Conservation (phyloP, 1,140 invertebrate genomes). For the Armadillidium nasatum region DNA sequence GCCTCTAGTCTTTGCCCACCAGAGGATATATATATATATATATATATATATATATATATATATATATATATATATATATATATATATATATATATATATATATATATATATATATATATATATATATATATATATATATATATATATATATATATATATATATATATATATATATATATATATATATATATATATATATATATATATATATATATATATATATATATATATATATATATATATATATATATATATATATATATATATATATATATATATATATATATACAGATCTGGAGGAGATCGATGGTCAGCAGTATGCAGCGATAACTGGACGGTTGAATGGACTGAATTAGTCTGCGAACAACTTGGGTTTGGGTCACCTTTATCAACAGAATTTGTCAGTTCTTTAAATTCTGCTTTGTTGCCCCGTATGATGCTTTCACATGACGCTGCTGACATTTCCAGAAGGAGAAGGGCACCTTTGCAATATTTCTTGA, state of each 20-base stretch:
- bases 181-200: constrained; percentile 20
- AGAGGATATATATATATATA: too few species aligned
- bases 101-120: constrained; percentile 21
- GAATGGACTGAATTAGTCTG: constrained; percentile 25
- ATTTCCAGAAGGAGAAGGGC: constrained; percentile 3
- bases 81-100: constrained; percentile 27
- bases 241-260: not conserved
- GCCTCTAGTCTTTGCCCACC: too few species aligned
- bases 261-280: not conserved
- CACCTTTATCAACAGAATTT: constrained; percentile 21
- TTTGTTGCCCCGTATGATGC: not conserved
- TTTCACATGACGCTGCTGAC: constrained; percentile 8
- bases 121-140: constrained; percentile 23
- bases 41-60: too few species aligned
- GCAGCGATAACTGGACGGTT: constrained; percentile 23
- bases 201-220: constrained; percentile 16
- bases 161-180: constrained; percentile 18
- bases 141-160: constrained; percentile 20
- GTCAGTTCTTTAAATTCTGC: not conserved
- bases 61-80: constrained; percentile 30
- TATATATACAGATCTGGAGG: constrained; percentile 13
- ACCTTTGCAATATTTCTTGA: constrained; percentile 22
- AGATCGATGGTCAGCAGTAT: constrained; percentile 17
- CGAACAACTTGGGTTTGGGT: constrained; percentile 22
- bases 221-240: not conserved